Conservation (phyloP, 2,888 invertebrate genomes). For the Augiades crinisus region DNA sequence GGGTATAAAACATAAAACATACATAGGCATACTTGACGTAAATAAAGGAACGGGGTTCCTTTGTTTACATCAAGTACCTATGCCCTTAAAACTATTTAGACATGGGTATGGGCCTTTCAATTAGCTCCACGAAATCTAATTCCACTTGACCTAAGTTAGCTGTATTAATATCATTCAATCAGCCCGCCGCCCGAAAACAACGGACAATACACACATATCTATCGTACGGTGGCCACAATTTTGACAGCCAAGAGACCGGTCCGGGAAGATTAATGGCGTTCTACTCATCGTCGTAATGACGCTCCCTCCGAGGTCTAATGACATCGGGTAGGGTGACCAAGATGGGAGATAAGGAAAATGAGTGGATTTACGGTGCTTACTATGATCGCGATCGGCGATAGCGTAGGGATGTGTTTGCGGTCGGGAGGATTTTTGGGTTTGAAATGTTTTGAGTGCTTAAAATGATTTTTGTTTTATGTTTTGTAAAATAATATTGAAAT, state of each 20-base stretch:
- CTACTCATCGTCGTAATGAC: constrained; percentile 81
- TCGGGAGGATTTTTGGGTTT: no score
- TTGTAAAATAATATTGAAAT: no score
- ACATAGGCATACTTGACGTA: no score
- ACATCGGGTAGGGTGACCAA: constrained; percentile 62
- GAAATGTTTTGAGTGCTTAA: no score
- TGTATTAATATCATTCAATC: constrained; percentile 38
- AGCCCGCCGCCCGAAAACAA: constrained; percentile 43
- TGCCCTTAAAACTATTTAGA: no score
- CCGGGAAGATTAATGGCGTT: constrained; percentile 74
- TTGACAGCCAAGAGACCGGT: constrained; percentile 76
- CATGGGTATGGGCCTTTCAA: background rate
- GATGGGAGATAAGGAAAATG: constrained; percentile 22
- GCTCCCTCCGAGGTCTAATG: constrained; percentile 75
- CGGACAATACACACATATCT: constrained; percentile 50
- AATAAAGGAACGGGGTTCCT: no score
- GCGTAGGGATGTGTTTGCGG: background rate
- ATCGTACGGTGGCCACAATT: constrained; percentile 72
- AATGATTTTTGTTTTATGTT: no score
- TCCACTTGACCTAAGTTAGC: constrained; percentile 24
- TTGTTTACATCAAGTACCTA: no score
- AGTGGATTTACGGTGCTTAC: constrained; percentile 22
- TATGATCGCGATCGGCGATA: background rate
- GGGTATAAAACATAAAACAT: no score
- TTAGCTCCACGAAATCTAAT: constrained; percentile 24